Percentiles rank a stretch among this genome's conserved stretches.
Conservation (phyloP, 64 coral and sea anemone genomes). For the Cladopsammia gracilis region DNA sequence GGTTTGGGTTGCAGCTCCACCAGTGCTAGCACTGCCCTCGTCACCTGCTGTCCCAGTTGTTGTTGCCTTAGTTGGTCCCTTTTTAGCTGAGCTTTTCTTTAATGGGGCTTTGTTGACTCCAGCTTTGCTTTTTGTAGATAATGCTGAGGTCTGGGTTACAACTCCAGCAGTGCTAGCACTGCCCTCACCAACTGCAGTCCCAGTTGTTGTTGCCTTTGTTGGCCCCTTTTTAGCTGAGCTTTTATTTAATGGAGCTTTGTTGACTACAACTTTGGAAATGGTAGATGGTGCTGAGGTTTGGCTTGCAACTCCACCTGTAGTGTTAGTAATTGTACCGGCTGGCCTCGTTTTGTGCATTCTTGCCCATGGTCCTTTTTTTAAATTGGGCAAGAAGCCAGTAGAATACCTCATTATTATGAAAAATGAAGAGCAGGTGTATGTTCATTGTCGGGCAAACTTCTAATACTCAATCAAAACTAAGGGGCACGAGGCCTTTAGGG, state of each 20-base stretch:
- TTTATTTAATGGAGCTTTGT: not conserved
- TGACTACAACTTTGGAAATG: not conserved
- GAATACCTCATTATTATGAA: not conserved
- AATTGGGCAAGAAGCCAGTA: not conserved
- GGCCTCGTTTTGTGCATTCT: not conserved
- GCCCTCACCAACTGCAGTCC: not conserved
- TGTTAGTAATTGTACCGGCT: not conserved
- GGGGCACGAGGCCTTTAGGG: not conserved
- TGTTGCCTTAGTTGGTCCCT: too few species aligned
- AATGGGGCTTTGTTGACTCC: too few species aligned
- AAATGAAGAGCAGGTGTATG: not conserved
- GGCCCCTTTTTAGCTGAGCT: not conserved
- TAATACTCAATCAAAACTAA: not conserved
- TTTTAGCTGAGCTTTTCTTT: too few species aligned
- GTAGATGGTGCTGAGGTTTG: not conserved
- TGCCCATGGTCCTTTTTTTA: not conserved
- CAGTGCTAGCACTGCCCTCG: too few species aligned
- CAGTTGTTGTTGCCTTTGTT: not conserved
- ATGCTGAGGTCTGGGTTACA: not conserved
- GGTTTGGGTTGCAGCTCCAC: too few species aligned
- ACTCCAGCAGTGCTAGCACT: not conserved
- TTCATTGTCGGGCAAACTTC: not conserved
- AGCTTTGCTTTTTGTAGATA: not conserved
- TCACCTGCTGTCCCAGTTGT: too few species aligned
- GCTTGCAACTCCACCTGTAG: not conserved